Evolutionary conservation across 2,888 invertebrate genomes (phyloP), one percentile per base, ranked within the genome.

Genomic region (Heteromurus nitidus): DNA sequence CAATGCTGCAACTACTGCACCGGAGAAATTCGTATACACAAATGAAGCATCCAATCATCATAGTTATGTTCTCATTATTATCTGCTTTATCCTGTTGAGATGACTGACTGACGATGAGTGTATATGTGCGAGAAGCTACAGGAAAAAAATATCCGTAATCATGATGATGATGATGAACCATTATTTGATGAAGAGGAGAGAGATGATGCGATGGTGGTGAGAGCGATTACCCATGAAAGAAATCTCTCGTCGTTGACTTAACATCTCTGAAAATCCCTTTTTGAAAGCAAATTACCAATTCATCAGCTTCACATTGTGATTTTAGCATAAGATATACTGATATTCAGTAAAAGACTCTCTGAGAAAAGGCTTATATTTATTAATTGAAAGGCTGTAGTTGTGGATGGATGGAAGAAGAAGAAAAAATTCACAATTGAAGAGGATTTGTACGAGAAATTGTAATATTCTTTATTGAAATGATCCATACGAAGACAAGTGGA

Each of bases 271-370:
- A 76, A 58, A 24, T 55, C 76, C 68, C 18, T 60, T 50, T 68
- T 47, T 53, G 68, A 18, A 58, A 68, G 60, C 67, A 84, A 85
- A 85, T 84, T 85, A 85, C 83, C 83, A 84, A 83, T 84, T 85
- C 84, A 85, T 80, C 83, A 83, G 82, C 69, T 82, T 68, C 68
- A 67, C 68, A 77, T 67, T 77, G 36, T 62, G 9, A 60, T 68
- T 67, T 74, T n/a, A n/a, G n/a, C n/a, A n/a, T n/a, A n/a, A n/a
- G n/a, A n/a, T n/a, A n/a, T n/a, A n/a, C n/a, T n/a, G n/a, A n/a
- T n/a, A n/a, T n/a, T n/a, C n/a, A n/a, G n/a, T n/a, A n/a, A n/a
- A n/a, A n/a, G 26, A 68, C 7, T 26, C 18, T 30, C 13, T 31
- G 53, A 55, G 69, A 70, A n/a, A 70, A 70, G 24, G 70, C 60